Base-by-base conservation (phyloP, 2,797 vertebrate genomes). In the Scolopax rusticola region DNA sequence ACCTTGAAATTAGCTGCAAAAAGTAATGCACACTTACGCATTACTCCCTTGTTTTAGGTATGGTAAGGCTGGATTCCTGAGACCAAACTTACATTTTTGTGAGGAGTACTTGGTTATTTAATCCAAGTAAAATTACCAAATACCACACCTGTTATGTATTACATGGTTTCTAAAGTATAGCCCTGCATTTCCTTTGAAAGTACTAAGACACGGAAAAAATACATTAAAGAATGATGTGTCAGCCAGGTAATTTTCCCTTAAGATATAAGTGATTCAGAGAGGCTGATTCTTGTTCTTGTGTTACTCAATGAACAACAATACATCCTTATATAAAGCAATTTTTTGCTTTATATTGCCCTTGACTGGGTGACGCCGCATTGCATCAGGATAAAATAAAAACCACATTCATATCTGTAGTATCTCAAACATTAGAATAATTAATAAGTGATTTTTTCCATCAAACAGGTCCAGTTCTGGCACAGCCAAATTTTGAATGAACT, bases 121-220 rank as follows among this genome's bases (percentile, higher is more conserved):
- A 73, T 79, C 19, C 47, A 65, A 59, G 33, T 50, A 40, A 60
- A 70, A 33, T 86, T 86, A 64, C 79, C 24, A 43, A 94, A 75
- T 61, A 56, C 61, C 54, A 50, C 40, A 86, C 57, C 43, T 86
- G 47, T 54, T 88, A 41, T 25, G 12, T 50, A 25, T 76, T 84
- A 65, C 32, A 67, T 67, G n/a, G 32, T 59, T 94, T 94, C 56
- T 92, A 53, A 93, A 92, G 33, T 73, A 91, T 64, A 82, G 73
- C 20, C 43, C 73, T 90, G 32, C 54, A 50, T 84, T 93, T 96
- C 43, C n/a, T 91, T 94, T 94, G 40, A 45, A 88, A 90, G 48
- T 47, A 78, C 12, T 73, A 70, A 87, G 71, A 63, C 50, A 63
- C 63, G n/a, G 54, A 91, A 89, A 95, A 94, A 89, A 84, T 84